phyloP scores from a whole-genome alignment of 2,888 invertebrate genomes.

The Phyto melanocephala region DNA sequence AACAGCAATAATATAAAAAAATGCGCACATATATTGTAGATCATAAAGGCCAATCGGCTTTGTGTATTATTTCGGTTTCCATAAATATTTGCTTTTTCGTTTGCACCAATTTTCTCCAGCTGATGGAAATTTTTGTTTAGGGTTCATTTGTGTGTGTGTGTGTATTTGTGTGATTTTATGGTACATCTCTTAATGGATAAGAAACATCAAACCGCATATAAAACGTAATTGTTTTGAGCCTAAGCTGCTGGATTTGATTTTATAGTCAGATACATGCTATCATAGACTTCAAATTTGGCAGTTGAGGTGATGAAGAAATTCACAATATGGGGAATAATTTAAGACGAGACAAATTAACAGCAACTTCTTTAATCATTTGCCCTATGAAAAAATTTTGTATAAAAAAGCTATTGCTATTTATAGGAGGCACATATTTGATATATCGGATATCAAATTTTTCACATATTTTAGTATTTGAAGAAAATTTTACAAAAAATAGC shows the following conservation, averaged over 20 bases:
- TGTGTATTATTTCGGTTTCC: slow-evolving; percentile 14
- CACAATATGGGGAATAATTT: not conserved
- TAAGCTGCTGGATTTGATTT: slow-evolving; percentile 52
- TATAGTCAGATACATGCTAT: not conserved
- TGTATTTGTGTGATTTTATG: slow-evolving; percentile 9
- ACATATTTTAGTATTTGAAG: no score
- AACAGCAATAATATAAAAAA: not conserved
- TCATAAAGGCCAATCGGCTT: slow-evolving; percentile 1
- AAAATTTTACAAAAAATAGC: no score
- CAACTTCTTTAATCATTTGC: no score
- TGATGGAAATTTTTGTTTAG: slow-evolving; percentile 20
- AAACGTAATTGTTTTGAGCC: slow-evolving; percentile 58
- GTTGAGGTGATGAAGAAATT: not conserved
- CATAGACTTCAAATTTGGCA: not conserved
- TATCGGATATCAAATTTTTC: no score
- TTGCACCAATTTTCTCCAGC: not conserved
- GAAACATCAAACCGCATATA: slow-evolving; percentile 51
- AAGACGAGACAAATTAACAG: no score
- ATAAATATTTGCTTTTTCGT: slow-evolving; percentile 1
- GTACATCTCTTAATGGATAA: slow-evolving; percentile 43
- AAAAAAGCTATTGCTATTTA: not conserved
- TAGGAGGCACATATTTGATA: no score
- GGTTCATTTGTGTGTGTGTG: not conserved
- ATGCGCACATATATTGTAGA: slow-evolving; percentile 23
- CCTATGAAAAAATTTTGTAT: no score